Percentiles rank a stretch among this genome's conserved stretches.
phyloP scores from a whole-genome alignment of 2,888 invertebrate species.

The Eupeodes latifasciatus region DNA sequence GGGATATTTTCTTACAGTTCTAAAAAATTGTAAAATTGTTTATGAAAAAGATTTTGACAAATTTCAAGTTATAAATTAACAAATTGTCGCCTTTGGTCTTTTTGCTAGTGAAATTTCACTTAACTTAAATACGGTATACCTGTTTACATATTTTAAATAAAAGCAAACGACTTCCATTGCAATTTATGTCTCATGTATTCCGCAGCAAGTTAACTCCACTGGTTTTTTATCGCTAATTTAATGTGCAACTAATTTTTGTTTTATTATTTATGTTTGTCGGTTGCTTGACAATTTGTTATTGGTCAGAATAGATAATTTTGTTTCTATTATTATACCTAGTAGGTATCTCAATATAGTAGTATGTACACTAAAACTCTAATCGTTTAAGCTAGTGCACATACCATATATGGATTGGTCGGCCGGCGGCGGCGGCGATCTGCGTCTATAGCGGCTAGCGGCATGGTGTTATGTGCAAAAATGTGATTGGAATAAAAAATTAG shows the following conservation, averaged over 20 bases:
- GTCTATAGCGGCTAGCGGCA: not conserved
- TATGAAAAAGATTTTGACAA: too few relatives aligned
- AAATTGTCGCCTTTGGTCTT: too few relatives aligned
- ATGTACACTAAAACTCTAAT: conserved; percentile 37
- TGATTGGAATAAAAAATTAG: conserved; percentile 68
- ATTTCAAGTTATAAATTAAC: too few relatives aligned
- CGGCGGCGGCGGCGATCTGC: too few relatives aligned
- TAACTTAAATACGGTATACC: not conserved
- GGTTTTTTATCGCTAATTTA: conserved; percentile 49
- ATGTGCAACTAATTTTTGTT: conserved; percentile 46
- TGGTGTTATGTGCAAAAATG: conserved; percentile 62
- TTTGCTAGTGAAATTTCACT: conserved; percentile 5
- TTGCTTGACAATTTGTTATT: conserved; percentile 70
- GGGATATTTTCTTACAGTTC: too few relatives aligned
- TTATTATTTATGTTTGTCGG: conserved; percentile 60
- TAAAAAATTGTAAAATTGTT: too few relatives aligned
- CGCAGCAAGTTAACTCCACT: conserved; percentile 37
- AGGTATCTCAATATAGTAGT: conserved; percentile 32
- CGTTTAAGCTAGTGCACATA: conserved; percentile 50
- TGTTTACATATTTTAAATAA: conserved; percentile 1
- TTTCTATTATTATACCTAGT: conserved; percentile 49
- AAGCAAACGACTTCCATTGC: conserved; percentile 39
- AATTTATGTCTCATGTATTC: conserved; percentile 35
- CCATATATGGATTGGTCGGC: conserved; percentile 62
- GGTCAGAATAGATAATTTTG: conserved; percentile 67